Conservation (phyloP, 2,113 vertebrate species). For the Lichenostomus cassidix region DNA sequence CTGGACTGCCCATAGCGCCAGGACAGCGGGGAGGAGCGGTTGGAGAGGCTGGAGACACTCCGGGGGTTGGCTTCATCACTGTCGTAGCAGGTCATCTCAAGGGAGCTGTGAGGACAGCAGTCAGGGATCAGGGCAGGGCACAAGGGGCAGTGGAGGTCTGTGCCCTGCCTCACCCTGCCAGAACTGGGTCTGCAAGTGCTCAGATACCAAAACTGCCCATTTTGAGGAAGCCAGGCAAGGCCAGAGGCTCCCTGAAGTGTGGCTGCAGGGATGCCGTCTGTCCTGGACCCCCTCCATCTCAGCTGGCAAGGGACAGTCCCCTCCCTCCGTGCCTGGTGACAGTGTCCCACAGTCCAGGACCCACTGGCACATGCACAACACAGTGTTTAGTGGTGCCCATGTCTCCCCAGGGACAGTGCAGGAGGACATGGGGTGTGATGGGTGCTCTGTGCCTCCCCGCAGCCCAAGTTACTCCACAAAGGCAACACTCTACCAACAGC, state of each 20-base stretch:
- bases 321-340: neutral
- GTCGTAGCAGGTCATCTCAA: conserved; percentile 90
- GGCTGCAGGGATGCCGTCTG: accelerated
- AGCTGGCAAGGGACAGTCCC: neutral
- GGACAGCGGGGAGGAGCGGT: conserved; percentile 91
- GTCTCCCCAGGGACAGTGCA: neutral
- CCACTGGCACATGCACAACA: neutral
- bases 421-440: neutral
- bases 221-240: neutral
- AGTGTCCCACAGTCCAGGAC: neutral
- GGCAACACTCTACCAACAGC: accelerated
- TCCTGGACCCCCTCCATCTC: neutral
- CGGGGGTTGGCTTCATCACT: conserved; percentile 90
- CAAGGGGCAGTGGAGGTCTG: accelerated
- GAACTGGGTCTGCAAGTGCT: neutral
- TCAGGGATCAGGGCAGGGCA: neutral
- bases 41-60: conserved; percentile 90
- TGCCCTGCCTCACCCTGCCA: neutral
- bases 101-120: conserved; percentile 72
- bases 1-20: conserved; percentile 95
- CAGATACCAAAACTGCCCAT: neutral
- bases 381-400: accelerated
- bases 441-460: neutral
- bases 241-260: neutral
- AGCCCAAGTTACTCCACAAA: neutral